A percentile compares a stretch with the other conserved stretches of the same genome.
Evolutionary conservation across 35 echinoderm and acorn worm genomes (phyloP).

Genomic region (Eucidaris tribuloides): DNA sequence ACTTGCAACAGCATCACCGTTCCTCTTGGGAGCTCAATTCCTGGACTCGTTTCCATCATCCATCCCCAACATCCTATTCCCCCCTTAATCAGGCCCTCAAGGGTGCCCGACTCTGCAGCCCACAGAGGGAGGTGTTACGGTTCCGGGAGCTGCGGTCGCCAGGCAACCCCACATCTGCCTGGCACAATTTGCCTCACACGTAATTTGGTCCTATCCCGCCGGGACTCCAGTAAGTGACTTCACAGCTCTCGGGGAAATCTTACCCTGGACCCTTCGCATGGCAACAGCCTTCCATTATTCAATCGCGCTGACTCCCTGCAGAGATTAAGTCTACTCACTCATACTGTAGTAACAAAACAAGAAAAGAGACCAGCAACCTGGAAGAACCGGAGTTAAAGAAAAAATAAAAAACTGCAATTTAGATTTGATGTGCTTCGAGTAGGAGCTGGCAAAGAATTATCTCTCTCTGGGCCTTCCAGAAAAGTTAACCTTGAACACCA

Average conservation of each 20-base stretch:
- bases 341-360: not conserved
- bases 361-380: not conserved
- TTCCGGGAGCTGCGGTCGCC: not conserved
- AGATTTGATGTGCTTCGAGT: constrained; percentile 24
- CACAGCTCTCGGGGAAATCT: not conserved
- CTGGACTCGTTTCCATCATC: constrained; percentile 23
- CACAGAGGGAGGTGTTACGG: not conserved
- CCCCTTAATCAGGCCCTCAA: constrained; percentile 17
- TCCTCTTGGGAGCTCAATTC: not conserved
- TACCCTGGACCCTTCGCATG: constrained; percentile 21
- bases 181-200: constrained; percentile 24
- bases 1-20: not conserved
- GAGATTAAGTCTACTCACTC: not conserved
- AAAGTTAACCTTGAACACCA: too few species aligned
- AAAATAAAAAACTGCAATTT: constrained; percentile 34
- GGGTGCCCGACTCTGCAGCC: not conserved
- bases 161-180: constrained; percentile 12
- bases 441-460: not conserved
- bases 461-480: too few species aligned
- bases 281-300: constrained; percentile 34
- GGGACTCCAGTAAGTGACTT: not conserved
- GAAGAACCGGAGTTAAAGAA: not conserved
- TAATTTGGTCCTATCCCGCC: constrained; percentile 17
- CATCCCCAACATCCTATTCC: not conserved
- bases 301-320: constrained; percentile 15